Conservation (phyloP, 2,888 invertebrate genomes). For the Heteromurus nitidus region DNA sequence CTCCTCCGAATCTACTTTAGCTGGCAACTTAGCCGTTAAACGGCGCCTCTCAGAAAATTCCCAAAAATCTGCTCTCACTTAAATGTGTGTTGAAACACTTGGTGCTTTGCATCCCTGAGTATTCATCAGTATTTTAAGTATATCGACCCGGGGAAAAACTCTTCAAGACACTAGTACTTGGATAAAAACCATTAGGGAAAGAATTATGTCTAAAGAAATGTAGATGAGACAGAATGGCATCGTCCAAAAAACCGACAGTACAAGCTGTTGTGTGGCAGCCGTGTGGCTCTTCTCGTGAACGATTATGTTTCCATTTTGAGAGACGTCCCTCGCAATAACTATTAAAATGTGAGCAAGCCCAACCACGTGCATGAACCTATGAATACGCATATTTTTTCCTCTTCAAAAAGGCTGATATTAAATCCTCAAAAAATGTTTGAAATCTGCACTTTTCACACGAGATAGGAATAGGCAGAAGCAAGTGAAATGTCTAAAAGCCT, state of each 20-base stretch:
- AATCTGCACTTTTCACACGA: background rate
- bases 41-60: no score
- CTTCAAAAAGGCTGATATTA: background rate
- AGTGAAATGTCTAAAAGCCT: background rate
- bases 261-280: background rate
- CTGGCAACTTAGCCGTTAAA: no score
- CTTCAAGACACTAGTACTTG: background rate
- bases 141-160: no score
- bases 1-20: no score
- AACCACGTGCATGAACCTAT: slow-evolving; percentile 14
- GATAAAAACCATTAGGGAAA: slow-evolving; percentile 1
- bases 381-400: background rate
- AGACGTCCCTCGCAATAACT: background rate
- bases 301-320: slow-evolving; percentile 10
- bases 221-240: background rate
- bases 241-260: no score
- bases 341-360: background rate
- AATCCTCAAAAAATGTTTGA: background rate
- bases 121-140: no score
- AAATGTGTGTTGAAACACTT: no score
- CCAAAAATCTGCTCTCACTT: no score
- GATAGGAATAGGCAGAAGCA: slow-evolving; percentile 16
- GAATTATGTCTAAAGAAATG: slow-evolving; percentile 7
- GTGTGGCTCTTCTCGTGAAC: background rate
- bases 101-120: no score